Evolutionary conservation across 2,113 vertebrate species (phyloP).

Genomic region (Tichodroma muraria): DNA sequence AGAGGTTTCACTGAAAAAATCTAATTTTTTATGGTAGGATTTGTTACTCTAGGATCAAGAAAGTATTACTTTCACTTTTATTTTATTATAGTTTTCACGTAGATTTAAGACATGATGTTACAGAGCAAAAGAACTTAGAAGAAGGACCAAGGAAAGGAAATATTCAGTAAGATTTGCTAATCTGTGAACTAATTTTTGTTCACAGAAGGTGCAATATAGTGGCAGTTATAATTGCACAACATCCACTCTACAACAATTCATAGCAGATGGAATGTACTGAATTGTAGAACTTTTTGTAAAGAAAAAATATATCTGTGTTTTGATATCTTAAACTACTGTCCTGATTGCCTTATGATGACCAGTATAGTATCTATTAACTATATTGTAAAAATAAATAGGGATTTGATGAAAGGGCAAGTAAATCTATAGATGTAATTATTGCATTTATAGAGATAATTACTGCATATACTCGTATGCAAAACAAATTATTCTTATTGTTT

Average conservation of each 20-base stretch:
- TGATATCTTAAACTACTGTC: background rate
- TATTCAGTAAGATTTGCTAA: background rate
- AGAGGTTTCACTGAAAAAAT: background rate
- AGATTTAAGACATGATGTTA: background rate
- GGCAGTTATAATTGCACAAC: background rate
- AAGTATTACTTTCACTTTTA: background rate
- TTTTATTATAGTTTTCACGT: background rate
- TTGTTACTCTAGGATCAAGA: background rate
- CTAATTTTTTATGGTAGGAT: background rate
- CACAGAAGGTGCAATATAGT: background rate
- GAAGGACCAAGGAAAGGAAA: background rate
- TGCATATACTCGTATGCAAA: background rate
- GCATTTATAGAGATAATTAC: background rate
- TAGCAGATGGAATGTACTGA: background rate
- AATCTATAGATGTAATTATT: background rate
- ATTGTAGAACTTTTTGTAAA: background rate
- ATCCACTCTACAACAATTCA: background rate
- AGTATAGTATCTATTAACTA: background rate
- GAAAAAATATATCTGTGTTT: background rate
- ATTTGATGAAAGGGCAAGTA: background rate
- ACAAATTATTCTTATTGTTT: background rate
- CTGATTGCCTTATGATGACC: background rate
- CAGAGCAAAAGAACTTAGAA: background rate
- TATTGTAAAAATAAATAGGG: background rate
- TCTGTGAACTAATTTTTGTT: background rate